Percentiles rank a stretch among this genome's conserved stretches.
phyloP scores from a whole-genome alignment of 2,888 invertebrate species.

The Synergus laeviventris region DNA sequence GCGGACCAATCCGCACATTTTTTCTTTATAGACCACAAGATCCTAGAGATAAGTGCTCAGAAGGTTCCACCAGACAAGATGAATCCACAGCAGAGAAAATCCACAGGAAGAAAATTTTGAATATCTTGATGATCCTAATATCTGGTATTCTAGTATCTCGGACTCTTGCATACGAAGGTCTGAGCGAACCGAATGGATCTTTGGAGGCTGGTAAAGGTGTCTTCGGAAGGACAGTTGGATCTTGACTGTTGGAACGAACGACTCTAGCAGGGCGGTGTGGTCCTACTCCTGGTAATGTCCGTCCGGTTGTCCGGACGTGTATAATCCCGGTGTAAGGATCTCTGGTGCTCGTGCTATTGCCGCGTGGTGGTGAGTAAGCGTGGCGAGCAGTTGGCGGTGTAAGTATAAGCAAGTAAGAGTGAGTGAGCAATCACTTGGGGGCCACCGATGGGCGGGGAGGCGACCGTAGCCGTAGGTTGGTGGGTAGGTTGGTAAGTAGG shows the following conservation, averaged over 20 bases:
- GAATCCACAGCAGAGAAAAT: background rate
- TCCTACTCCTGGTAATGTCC: slow-evolving; percentile 56
- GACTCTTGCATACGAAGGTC: background rate
- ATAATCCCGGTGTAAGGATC: slow-evolving; percentile 42
- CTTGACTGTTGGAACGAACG: slow-evolving; percentile 63
- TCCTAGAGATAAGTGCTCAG: no score
- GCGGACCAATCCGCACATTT: no score
- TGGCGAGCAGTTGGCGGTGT: slow-evolving; percentile 55
- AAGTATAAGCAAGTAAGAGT: slow-evolving; percentile 58
- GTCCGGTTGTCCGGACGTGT: slow-evolving; percentile 55
- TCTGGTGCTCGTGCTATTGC: slow-evolving; percentile 45
- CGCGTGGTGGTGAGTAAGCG: slow-evolving; percentile 60
- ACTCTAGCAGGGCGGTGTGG: slow-evolving; percentile 57
- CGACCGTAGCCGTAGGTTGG: slow-evolving; percentile 65
- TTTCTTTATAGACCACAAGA: no score
- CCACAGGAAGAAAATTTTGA: no score
- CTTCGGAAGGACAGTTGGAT: slow-evolving; percentile 66
- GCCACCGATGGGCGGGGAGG: slow-evolving; percentile 69
- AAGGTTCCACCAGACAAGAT: background rate
- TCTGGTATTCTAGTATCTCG: background rate
- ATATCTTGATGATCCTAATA: no score
- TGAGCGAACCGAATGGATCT: background rate
- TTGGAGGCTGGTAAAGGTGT: slow-evolving; percentile 48
- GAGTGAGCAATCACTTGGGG: slow-evolving; percentile 63
- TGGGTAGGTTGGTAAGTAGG: slow-evolving; percentile 69